A percentile compares a stretch with the other conserved stretches of the same genome.
phyloP scores from a whole-genome alignment of 1,140 invertebrate species.

The Drosophila ficusphila region DNA sequence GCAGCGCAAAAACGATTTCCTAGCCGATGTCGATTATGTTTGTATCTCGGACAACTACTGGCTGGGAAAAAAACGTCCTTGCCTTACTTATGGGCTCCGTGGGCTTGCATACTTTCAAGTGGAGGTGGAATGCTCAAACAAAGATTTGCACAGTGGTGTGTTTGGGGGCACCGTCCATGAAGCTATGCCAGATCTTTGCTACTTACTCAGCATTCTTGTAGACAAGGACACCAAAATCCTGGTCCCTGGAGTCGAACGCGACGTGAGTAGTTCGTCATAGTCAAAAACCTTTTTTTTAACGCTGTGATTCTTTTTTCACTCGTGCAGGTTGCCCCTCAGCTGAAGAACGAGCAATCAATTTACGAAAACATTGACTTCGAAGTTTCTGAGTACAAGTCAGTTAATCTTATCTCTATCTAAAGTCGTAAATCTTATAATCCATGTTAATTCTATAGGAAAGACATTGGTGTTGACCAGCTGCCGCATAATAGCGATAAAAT shows the following conservation, averaged over 20 bases:
- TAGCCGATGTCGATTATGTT: constrained; percentile 95
- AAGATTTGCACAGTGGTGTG: constrained; percentile 98
- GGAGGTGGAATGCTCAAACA: constrained; percentile 94
- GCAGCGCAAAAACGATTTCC: constrained; percentile 90
- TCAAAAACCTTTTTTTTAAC: constrained; percentile 3
- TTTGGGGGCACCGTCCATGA: constrained; percentile 96
- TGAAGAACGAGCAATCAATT: constrained; percentile 89
- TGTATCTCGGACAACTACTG: constrained; percentile 99
- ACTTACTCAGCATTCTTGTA: constrained; percentile 92
- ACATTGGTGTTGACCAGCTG: constrained; percentile 89
- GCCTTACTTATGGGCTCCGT: constrained; percentile 97
- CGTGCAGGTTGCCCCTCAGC: constrained; percentile 84
- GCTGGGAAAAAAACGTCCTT: constrained; percentile 98
- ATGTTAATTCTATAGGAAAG: constrained; percentile 82
- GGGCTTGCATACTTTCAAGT: constrained; percentile 97
- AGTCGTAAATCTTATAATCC: constrained; percentile 51
- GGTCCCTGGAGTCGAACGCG: constrained; percentile 91
- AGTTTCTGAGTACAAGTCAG: constrained; percentile 89
- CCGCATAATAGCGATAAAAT: constrained; percentile 91
- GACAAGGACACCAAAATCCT: constrained; percentile 94
- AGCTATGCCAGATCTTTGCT: constrained; percentile 95
- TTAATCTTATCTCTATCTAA: constrained; percentile 68
- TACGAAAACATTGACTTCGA: constrained; percentile 97
- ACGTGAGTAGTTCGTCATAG: constrained; percentile 84
- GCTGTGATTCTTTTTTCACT: neutral